Evolutionary conservation across 2,797 vertebrate genomes (phyloP).

Genomic region (Malurus splendens): DNA sequence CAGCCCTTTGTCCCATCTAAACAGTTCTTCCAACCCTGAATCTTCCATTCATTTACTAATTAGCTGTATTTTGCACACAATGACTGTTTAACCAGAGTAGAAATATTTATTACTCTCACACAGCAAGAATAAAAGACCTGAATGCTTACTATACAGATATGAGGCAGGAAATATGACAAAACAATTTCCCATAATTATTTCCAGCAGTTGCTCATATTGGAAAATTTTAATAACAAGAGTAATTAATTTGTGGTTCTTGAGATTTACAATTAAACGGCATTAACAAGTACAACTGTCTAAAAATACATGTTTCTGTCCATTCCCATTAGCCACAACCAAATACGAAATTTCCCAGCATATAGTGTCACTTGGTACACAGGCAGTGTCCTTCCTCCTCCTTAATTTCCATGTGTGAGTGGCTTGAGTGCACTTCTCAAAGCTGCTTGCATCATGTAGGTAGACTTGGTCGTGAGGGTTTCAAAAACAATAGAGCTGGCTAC

Average conservation of each 20-base stretch:
- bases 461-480: neutral
- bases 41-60: neutral
- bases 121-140: neutral
- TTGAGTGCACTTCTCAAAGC: neutral
- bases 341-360: neutral
- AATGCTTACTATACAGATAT: neutral
- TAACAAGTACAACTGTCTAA: conserved; percentile 4
- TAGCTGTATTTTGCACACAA: neutral
- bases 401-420: neutral
- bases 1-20: neutral
- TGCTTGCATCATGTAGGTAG: neutral
- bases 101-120: neutral
- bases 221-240: conserved; percentile 2
- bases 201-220: neutral
- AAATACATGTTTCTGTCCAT: neutral
- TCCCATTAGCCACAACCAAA: neutral
- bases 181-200: conserved; percentile 25
- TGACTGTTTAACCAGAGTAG: neutral
- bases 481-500: neutral
- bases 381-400: neutral
- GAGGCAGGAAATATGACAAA: conserved; percentile 24
- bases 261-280: neutral
- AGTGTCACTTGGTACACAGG: neutral
- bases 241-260: neutral
- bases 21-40: neutral